Evolutionary conservation across 1,140 invertebrate genomes (phyloP).

Genomic region (Heliconius nattereri): DNA sequence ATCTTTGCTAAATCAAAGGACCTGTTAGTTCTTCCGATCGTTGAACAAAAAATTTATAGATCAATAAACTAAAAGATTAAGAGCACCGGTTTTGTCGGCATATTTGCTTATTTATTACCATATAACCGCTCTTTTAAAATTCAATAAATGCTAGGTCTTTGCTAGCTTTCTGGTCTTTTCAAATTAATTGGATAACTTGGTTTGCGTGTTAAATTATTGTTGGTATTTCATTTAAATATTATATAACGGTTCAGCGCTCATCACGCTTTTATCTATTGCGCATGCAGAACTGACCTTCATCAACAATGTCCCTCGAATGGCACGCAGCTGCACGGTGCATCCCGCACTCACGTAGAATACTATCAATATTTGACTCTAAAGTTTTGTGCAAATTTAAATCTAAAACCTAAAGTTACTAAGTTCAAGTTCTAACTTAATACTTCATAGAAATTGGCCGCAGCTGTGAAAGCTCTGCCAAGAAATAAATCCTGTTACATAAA

Average conservation of each 20-base stretch:
- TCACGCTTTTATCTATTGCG: constrained; percentile 47
- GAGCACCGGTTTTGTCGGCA: constrained; percentile 37
- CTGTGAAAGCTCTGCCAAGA: constrained; percentile 70
- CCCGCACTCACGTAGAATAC: constrained; percentile 56
- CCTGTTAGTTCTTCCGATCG: constrained; percentile 40
- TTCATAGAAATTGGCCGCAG: constrained; percentile 3
- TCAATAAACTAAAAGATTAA: constrained; percentile 34
- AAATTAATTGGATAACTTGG: neutral
- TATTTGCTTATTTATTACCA: neutral
- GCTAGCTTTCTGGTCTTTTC: neutral
- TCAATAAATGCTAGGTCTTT: constrained; percentile 19
- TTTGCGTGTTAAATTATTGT: neutral
- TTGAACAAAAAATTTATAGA: constrained; percentile 29
- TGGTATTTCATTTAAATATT: constrained; percentile 30
- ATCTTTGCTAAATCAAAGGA: constrained; percentile 45
- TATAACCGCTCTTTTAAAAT: constrained; percentile 29
- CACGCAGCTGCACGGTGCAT: constrained; percentile 51
- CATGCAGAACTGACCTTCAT: constrained; percentile 69
- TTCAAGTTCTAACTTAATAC: constrained; percentile 29
- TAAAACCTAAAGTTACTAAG: constrained; percentile 32
- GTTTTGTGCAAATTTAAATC: constrained; percentile 28
- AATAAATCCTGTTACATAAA: constrained; percentile 50
- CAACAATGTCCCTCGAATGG: constrained; percentile 58
- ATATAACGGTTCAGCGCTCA: constrained; percentile 33
- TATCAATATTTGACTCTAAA: constrained; percentile 41